Evolutionary conservation across 2,888 invertebrate genomes (phyloP), one percentile per base, ranked within the genome.

Genomic region (Philhelius pedissequus): DNA sequence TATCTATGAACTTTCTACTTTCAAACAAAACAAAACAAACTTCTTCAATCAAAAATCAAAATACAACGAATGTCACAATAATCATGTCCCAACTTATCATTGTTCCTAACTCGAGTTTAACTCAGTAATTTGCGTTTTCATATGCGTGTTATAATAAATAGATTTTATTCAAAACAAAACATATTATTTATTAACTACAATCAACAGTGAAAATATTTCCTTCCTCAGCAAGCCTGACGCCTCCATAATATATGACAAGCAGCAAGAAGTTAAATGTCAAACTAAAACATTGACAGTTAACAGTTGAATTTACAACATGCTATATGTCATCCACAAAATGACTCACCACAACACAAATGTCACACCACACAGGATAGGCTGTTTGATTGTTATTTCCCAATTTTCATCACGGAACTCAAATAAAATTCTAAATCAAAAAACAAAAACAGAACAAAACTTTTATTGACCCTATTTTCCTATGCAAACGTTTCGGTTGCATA

Each of bases 251-350:
- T 9, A 15, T 58, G 30, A 18, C 70, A 52, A 60, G 1, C 25
- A 11, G 40, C 73, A 38, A 68, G 62, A 73, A 68, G 64, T 58
- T 81, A 50, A 81, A 76, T 66, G 70, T 52, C 70, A 76, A 50
- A 68, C 68, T 68, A 48, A 58, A 43, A 52, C 66, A 52, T 74
- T 54, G 50, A 40, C 62, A 68, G 64, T 83, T 58, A 70, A 58
- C 62, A 75, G 60, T 25, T 13, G 56, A 54, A 78, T 27, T 38
- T 60, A 69, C 43, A 62, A 62, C 73, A 40, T 64, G 48, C 30
- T 62, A 38, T 73, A 64, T 40, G 40, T 70, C 74, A 79, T 70
- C 70, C 13, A 43, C 2, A 64, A 69, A 20, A 69, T 83, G 83
- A 79, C 43, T 79, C 83, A 79, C 50, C 74, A 62, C 73, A 69